Conservation (phyloP, 2,113 vertebrate species). For the Bufo gargarizans region DNA sequence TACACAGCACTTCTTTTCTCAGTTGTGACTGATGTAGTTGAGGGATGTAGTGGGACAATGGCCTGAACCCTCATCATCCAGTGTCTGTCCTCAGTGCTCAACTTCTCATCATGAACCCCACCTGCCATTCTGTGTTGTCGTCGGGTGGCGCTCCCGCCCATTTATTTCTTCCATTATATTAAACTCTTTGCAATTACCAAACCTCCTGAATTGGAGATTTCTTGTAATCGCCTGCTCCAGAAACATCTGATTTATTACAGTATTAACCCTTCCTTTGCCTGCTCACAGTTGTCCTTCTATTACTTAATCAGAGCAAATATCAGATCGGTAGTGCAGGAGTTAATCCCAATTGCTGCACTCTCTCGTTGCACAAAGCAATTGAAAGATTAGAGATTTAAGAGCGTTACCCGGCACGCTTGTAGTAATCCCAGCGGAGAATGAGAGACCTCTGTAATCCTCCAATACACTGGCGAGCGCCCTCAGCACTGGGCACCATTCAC, state of each 20-base stretch:
- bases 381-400: constrained; percentile 38
- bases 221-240: constrained; percentile 37
- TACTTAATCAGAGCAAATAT: background rate
- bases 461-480: background rate
- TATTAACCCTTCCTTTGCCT: background rate
- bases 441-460: constrained; percentile 28
- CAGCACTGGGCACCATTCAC: background rate
- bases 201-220: constrained; percentile 38
- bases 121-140: background rate
- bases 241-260: constrained; percentile 9
- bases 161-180: background rate
- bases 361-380: constrained; percentile 40
- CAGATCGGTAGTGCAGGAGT: background rate
- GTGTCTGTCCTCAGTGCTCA: background rate
- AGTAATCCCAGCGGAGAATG: constrained; percentile 32
- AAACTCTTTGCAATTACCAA: constrained; percentile 43
- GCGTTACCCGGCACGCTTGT: constrained; percentile 17
- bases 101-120: background rate
- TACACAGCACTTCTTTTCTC: background rate
- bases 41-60: no score
- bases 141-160: background rate
- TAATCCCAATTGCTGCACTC: constrained; percentile 4
- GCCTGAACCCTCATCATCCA: no score
- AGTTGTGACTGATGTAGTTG: background rate
- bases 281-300: background rate